phyloP scores from a whole-genome alignment of 2,888 invertebrate genomes.

The Ichneumoninae sp. region DNA sequence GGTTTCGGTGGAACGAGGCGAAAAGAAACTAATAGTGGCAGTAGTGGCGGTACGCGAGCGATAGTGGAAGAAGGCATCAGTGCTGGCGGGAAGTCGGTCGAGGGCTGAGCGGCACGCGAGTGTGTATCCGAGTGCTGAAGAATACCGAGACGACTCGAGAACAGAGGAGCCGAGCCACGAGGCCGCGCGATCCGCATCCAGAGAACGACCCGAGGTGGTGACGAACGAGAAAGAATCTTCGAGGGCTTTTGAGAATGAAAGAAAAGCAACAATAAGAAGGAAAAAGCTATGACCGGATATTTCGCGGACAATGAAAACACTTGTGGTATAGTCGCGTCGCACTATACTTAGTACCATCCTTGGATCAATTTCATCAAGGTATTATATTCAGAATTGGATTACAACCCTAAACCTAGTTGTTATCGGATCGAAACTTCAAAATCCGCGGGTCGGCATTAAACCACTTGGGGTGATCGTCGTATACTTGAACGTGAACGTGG shows the following conservation, averaged over 20 bases:
- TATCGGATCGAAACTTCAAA: constrained; percentile 29
- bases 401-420: constrained; percentile 22
- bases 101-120: constrained; percentile 43
- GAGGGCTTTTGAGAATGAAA: constrained; percentile 20
- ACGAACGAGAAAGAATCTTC: constrained; percentile 33
- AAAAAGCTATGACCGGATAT: constrained; percentile 22
- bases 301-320: constrained; percentile 11
- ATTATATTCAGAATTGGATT: background rate
- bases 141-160: constrained; percentile 46
- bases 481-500: constrained; percentile 26
- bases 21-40: constrained; percentile 23
- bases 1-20: constrained; percentile 39
- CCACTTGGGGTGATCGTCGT: constrained; percentile 26
- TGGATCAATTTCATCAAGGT: constrained; percentile 9
- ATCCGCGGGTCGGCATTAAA: constrained; percentile 28
- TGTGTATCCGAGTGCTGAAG: constrained; percentile 57
- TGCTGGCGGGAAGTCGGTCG: constrained; percentile 61
- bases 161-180: constrained; percentile 41
- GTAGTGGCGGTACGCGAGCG: constrained; percentile 17
- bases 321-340: constrained; percentile 20
- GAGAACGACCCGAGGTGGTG: constrained; percentile 35
- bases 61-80: constrained; percentile 17
- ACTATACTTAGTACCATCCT: background rate
- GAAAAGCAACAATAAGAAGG: constrained; percentile 4
- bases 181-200: constrained; percentile 31